phyloP scores from a whole-genome alignment of 2,888 invertebrate genomes.

The Subacronicta megacephala region DNA sequence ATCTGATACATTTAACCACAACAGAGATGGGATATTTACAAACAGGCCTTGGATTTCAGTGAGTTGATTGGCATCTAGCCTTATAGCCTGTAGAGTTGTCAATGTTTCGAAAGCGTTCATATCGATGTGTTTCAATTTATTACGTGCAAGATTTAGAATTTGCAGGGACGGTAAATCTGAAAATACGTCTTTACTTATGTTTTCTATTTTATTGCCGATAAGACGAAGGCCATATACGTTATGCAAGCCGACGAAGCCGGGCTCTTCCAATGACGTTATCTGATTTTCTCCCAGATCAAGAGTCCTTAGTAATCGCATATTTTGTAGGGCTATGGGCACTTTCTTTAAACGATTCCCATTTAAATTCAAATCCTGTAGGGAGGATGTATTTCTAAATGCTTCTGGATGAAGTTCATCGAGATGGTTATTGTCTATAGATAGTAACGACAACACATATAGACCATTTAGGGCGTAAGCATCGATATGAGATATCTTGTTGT shows the following conservation, averaged over 20 bases:
- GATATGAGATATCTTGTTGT: conserved; percentile 95
- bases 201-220: conserved; percentile 96
- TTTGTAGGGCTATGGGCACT: conserved; percentile 94
- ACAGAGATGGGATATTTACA: conserved; percentile 94
- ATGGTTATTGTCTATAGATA: conserved; percentile 96
- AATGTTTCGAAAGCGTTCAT: conserved; percentile 95
- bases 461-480: conserved; percentile 97
- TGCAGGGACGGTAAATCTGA: conserved; percentile 94
- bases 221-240: conserved; percentile 96
- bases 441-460: conserved; percentile 94
- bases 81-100: conserved; percentile 94
- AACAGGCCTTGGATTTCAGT: conserved; percentile 95
- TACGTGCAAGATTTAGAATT: conserved; percentile 96
- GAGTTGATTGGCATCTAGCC: conserved; percentile 95
- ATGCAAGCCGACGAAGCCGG: conserved; percentile 95
- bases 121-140: conserved; percentile 94
- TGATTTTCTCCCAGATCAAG: conserved; percentile 97
- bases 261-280: conserved; percentile 94
- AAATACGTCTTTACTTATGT: conserved; percentile 94
- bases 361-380: conserved; percentile 96
- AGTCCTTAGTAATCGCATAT: conserved; percentile 95
- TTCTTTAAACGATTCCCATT: conserved; percentile 95
- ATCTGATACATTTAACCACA: conserved; percentile 97
- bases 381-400: conserved; percentile 97
- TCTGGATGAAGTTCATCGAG: conserved; percentile 95